Base-by-base conservation (phyloP, 2,113 vertebrate species). In the Melanotaenia duboulayi region DNA sequence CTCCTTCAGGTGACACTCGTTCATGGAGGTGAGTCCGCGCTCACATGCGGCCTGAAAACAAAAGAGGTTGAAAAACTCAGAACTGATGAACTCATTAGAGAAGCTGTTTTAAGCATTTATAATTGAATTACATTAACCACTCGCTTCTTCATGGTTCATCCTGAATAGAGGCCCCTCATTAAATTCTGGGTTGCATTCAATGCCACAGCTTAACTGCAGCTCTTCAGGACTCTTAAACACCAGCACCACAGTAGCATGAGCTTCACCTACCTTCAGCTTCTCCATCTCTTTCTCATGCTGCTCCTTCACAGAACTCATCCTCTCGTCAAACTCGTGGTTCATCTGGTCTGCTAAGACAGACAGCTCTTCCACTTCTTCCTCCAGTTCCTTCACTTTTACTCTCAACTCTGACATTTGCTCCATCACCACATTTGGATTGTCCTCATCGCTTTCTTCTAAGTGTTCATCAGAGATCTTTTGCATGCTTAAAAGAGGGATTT, bases 1-100 rank as follows among this genome's bases (percentile, higher is more conserved):
- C 3, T 77, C 70, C 73, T 81, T 92, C 70, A 78, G 54, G 17
- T 93, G 92, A 44, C 85, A 90, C 61, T 87, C 87, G 40, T 92
- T 88, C 89, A 94, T 83, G 60, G 76, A 71, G 58, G 60, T 16
- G 0, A 94, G 74, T 20, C 88, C 82, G 1, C 42, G 57, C 62
- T 91, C 82, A 61, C 87, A 94, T 0, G 69, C 72, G 32, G 46
- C 87, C 93, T 94, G 72, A 1, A 51, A 40, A 17, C 48, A 0
- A 11, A 54, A 32, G 40, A 42, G 14, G 16, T 16, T n/a, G n/a
- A n/a, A n/a, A n/a, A n/a, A n/a, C n/a, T n/a, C n/a, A n/a, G n/a
- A n/a, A n/a, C n/a, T n/a, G n/a, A n/a, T n/a, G n/a, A n/a, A n/a
- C n/a, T n/a, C n/a, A n/a, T n/a, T n/a, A n/a, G n/a, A n/a, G n/a